Base-by-base conservation (phyloP, 2,113 vertebrate species). In the Hucho hucho region DNA sequence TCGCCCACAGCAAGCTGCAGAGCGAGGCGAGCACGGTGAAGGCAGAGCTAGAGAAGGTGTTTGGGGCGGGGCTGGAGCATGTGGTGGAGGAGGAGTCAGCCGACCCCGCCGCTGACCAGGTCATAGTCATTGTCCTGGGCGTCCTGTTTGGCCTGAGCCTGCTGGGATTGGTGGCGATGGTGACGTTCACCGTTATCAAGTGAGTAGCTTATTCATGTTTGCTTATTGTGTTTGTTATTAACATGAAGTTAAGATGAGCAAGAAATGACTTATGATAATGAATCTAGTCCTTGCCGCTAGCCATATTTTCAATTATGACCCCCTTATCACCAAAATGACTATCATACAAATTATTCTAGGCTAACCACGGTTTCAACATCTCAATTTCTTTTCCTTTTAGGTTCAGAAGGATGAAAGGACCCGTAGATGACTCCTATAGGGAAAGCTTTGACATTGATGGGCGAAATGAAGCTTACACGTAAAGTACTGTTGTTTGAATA, bases 1-100 rank as follows among this genome's bases (percentile, higher is more conserved):
- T 20, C 46, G 29, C 46, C 70, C 11, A 61, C 86, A 96, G 96
- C 26, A 95, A 93, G 58, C 81, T 92, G 32, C 49, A 76, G 79
- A 90, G 90, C 64, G 77, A 92, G 77, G 83, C 68, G 25, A 72
- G 0, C 0, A 37, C 0, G 1, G 84, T 94, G 4, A 90, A 64
- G 63, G 16, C 0, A 4, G 83, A 87, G 68, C 90, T 94, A 71
- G 49, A 75, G 66, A 32, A 74, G 28, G 20, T 93, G 58, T 93
- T 93, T 67, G 88, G 76, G 18, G 6, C 46, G 0, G 0, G 64
- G 0, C 61, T 92, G 63, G 70, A 53, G 1, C 71, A 81, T 32
- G 49, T 66, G 0, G 0, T 92, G 1, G 75, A 29, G 24, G 63
- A 66, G 7, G 0, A 11, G 2, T 11, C 80, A 0, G 64, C 2